These are phyloP conservation scores for Marmota flaviventris DNA, from an alignment of 2,113 vertebrate genomes.

Conservation along the genomic window DNA sequence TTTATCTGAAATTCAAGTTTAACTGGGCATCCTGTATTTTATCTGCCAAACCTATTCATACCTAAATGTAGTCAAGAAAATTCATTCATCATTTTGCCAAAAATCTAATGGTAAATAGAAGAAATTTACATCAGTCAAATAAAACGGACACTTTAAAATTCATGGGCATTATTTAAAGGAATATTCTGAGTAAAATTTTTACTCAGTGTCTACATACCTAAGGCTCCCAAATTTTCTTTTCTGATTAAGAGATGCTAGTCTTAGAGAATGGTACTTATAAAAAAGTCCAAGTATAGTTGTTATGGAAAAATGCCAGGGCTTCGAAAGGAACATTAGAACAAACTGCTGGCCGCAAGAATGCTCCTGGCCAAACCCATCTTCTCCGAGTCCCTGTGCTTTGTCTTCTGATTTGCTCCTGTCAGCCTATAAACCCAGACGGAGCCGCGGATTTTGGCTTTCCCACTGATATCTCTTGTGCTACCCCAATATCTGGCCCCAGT, in stretches of 20 bases:
- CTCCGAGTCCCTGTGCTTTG: neutral
- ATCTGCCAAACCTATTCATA: neutral
- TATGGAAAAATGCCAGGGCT: neutral
- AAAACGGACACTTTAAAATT: neutral
- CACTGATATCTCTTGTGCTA: neutral
- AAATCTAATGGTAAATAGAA: neutral
- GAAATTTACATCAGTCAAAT: neutral
- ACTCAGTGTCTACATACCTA: neutral
- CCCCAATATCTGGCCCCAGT: constrained; percentile 4
- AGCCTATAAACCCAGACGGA: neutral
- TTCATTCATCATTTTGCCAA: neutral
- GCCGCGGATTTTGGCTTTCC: neutral
- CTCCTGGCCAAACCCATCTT: neutral
- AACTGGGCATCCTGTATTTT: neutral
- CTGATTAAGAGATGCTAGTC: constrained; percentile 4
- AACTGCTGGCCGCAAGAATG: neutral
- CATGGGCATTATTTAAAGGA: neutral
- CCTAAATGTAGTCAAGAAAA: neutral
- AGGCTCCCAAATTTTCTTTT: neutral
- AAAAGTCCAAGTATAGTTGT: neutral
- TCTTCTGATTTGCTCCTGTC: neutral
- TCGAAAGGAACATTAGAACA: neutral
- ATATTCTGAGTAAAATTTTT: neutral
- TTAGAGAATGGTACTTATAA: neutral
- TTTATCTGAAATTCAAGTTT: constrained; percentile 53